These are phyloP conservation scores for Scolanthus callimorphus DNA, from an alignment of 92 coral and sea anemone species.

Conservation along the genomic window DNA sequence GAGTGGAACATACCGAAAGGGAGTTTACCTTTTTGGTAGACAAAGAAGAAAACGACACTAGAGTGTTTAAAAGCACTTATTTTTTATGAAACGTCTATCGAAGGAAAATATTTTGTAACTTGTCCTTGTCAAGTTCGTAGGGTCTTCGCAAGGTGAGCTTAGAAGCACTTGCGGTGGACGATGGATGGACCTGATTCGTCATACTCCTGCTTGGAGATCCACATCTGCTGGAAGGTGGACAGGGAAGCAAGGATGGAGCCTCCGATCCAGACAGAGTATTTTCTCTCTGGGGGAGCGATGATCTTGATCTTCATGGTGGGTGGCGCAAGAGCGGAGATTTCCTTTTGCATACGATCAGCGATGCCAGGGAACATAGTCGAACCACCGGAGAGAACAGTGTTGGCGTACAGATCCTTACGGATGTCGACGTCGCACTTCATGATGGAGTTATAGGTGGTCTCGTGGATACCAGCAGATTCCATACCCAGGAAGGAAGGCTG, in stretches of 20 bases:
- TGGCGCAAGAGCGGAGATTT: constrained; percentile 95
- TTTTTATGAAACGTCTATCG: too few relatives aligned
- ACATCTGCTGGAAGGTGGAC: constrained; percentile 99
- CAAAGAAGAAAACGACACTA: too few relatives aligned
- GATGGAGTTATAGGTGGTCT: constrained; percentile 94
- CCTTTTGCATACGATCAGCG: constrained; percentile 99
- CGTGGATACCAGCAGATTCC: constrained; percentile 98
- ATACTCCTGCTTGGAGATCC: constrained; percentile 99
- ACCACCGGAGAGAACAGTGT: constrained; percentile 98
- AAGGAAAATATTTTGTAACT: too few relatives aligned
- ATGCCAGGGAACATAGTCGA: constrained; percentile 98
- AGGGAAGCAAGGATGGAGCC: constrained; percentile 99
- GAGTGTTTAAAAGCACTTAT: too few relatives aligned
- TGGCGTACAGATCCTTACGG: constrained; percentile 97
- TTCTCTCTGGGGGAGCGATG: constrained; percentile 99
- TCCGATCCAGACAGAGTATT: constrained; percentile 99
- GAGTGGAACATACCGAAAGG: too few relatives aligned
- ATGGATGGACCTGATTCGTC: constrained; percentile 99
- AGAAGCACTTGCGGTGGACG: constrained; percentile 99
- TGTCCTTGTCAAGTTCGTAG: too few relatives aligned
- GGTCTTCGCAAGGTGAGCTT: too few relatives aligned
- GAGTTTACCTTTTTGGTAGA: too few relatives aligned
- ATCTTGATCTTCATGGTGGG: constrained; percentile 99
- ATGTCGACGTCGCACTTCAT: constrained; percentile 99
- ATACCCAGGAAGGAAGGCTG: constrained; percentile 95